Evolutionary conservation across 2,888 invertebrate species (phyloP).

Genomic region (Geophilus truncorum): DNA sequence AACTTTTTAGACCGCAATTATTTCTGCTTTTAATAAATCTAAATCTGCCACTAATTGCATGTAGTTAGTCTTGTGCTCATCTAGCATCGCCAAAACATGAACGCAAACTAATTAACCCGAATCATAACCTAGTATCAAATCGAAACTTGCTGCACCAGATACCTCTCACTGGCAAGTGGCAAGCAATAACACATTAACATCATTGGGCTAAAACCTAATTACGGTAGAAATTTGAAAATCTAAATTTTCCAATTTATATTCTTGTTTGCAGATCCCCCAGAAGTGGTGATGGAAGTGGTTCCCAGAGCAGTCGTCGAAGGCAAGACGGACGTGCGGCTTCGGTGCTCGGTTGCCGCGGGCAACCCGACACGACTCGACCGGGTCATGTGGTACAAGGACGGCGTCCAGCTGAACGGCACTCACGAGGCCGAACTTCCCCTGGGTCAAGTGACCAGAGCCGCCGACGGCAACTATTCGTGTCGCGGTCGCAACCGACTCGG

Average conservation of each 20-base stretch:
- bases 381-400: conserved; percentile 83
- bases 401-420: conserved; percentile 73
- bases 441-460: conserved; percentile 77
- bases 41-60: too few species aligned
- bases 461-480: conserved; percentile 92
- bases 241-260: not conserved
- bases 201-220: too few species aligned
- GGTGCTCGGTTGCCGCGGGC: conserved; percentile 71
- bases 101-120: too few species aligned
- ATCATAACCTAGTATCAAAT: too few species aligned
- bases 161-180: too few species aligned
- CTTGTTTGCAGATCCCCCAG: conserved; percentile 64
- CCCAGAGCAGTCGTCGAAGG: conserved; percentile 72
- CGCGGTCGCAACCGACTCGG: conserved; percentile 82
- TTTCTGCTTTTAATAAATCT: too few species aligned
- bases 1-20: too few species aligned
- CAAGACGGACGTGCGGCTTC: conserved; percentile 71
- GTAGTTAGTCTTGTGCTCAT: too few species aligned
- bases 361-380: conserved; percentile 66
- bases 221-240: too few species aligned
- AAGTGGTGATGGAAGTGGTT: conserved; percentile 63
- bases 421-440: conserved; percentile 79
- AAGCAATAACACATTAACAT: too few species aligned
- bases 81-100: too few species aligned
- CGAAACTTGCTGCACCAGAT: too few species aligned